Evolutionary conservation across 2,888 invertebrate species (phyloP), one percentile per base, ranked within the genome.

Genomic region (Acrobasis repandana): DNA sequence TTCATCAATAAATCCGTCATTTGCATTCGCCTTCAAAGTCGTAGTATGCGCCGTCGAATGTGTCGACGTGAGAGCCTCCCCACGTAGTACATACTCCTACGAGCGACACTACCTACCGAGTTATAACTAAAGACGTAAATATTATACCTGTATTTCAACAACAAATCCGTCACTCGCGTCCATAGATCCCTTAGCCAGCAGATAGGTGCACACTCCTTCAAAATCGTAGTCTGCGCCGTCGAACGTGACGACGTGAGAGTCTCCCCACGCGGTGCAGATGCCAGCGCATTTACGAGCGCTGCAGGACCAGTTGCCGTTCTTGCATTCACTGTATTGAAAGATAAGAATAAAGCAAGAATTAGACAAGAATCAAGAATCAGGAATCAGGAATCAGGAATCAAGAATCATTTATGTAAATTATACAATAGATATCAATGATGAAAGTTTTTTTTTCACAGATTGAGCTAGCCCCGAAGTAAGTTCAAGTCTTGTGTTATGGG

Each of bases 171-270:
- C 95, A 6, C 92, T 93, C 10, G 83, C 82, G 61, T 93, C 93
- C 61, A 94, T 82, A 5, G 84, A 85, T 0, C 96, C 97, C 82
- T 97, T 97, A 0, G 96, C 95, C 59, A 98, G 90, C 11, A 97
- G 93, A 71, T 98, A 98, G 64, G 96, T 96, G 80, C 98, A 98
- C 63, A 95, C 95, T 0, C 98, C 98, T 84, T 97, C 97, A 85
- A 97, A 98, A 80, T 98, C 97, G 80, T 94, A 98, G 61, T 94
- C 92, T 4, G 93, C 90, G 0, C 96, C 96, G 86, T 98, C 98
- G 82, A 97, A 98, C 0, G 97, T 97, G 72, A 94, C 94, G 78
- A 96, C 95, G 85, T 98, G 98, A 0, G 97, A 97, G 81, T 98
- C 98, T 2, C 98, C 98, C 96, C 97, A 98, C 0, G 96, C 95